Percentiles rank a stretch among this genome's conserved stretches.
Evolutionary conservation across 1,140 invertebrate species (phyloP).

Genomic region (Drosophila teissieri): DNA sequence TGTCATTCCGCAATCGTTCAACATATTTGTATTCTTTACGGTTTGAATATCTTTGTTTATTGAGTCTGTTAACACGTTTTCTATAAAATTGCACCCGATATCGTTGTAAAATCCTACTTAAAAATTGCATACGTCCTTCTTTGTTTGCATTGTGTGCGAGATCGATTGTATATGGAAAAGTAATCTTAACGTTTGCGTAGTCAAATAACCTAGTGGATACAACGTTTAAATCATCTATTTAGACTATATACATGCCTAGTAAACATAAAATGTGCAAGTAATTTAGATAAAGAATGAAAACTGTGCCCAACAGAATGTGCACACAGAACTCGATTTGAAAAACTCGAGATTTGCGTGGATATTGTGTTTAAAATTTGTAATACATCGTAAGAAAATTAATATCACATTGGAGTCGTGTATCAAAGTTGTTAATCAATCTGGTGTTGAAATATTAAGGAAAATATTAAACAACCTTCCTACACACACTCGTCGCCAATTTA

Average conservation of each 20-base stretch:
- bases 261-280: slow-evolving; percentile 50
- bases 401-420: slow-evolving; percentile 43
- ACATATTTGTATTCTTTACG: slow-evolving; percentile 43
- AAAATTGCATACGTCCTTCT: slow-evolving; percentile 18
- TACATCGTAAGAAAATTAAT: slow-evolving; percentile 40
- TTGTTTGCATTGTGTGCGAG: slow-evolving; percentile 21
- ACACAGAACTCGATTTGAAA: slow-evolving; percentile 11
- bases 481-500: slow-evolving; percentile 50
- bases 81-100: slow-evolving; percentile 41
- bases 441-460: slow-evolving; percentile 19
- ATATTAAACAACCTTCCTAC: slow-evolving; percentile 11
- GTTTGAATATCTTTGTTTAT: slow-evolving; percentile 55
- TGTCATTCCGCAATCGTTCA: slow-evolving; percentile 10
- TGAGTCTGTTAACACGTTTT: slow-evolving; percentile 28
- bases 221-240: slow-evolving; percentile 32
- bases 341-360: slow-evolving; percentile 1
- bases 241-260: slow-evolving; percentile 42
- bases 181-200: slow-evolving; percentile 55
- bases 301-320: slow-evolving; percentile 8
- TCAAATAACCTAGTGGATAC: slow-evolving; percentile 43
- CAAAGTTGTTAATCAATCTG: slow-evolving; percentile 13
- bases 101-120: slow-evolving; percentile 46
- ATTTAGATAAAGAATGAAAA: slow-evolving; percentile 9
- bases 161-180: slow-evolving; percentile 39
- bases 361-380: slow-evolving; percentile 11